Evolutionary conservation across 1,140 invertebrate genomes (phyloP).

Genomic region (Drosophila nannoptera): DNA sequence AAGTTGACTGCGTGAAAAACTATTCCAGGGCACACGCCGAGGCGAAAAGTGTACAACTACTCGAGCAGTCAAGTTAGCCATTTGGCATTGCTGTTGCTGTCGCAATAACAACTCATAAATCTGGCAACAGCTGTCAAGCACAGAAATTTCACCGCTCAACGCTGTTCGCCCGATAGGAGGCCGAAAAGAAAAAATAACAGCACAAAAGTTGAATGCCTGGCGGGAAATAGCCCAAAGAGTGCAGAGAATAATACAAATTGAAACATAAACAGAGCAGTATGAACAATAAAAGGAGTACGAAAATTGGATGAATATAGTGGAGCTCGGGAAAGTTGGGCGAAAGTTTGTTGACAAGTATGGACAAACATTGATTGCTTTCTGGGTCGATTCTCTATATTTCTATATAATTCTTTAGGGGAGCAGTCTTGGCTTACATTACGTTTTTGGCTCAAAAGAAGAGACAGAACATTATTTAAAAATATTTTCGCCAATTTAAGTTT

Average conservation of each 20-base stretch:
- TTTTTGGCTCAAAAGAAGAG: too few species aligned
- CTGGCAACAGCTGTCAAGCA: slow-evolving; percentile 37
- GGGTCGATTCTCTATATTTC: too few species aligned
- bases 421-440: too few species aligned
- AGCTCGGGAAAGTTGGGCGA: neutral
- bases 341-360: neutral
- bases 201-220: slow-evolving; percentile 18
- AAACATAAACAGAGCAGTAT: neutral
- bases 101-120: slow-evolving; percentile 68
- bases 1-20: slow-evolving; percentile 22
- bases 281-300: too few species aligned
- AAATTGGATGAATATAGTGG: neutral
- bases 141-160: slow-evolving; percentile 15
- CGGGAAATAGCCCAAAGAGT: neutral
- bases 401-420: too few species aligned
- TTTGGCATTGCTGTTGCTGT: slow-evolving; percentile 16
- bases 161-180: too few species aligned
- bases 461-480: too few species aligned
- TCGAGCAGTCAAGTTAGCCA: slow-evolving; percentile 14
- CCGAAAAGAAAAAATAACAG: slow-evolving; percentile 38
- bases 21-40: slow-evolving; percentile 56
- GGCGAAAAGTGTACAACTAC: slow-evolving; percentile 24
- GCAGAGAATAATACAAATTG: slow-evolving; percentile 1
- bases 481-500: too few species aligned
- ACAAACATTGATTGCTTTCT: too few species aligned